Evolutionary conservation across 2,888 invertebrate genomes (phyloP).

Genomic region (Hirtodrosophila histrioides): DNA sequence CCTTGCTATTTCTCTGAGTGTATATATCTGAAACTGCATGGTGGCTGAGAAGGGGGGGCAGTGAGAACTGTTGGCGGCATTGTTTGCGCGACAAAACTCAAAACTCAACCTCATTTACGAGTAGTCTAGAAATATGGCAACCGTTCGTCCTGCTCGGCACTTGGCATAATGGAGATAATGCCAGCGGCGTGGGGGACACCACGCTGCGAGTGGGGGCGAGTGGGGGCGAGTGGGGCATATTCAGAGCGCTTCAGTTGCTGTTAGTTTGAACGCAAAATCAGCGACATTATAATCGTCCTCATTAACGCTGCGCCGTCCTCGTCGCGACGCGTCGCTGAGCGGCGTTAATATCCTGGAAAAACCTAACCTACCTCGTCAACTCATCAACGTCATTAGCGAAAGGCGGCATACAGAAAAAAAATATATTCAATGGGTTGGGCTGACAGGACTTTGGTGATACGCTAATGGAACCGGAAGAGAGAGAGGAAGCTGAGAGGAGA

Average conservation of each 20-base stretch:
- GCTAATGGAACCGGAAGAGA: conserved; percentile 21
- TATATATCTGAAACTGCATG: no score
- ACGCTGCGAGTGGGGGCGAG: no score
- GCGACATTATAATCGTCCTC: conserved; percentile 80
- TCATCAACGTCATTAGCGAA: conserved; percentile 79
- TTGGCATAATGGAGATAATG: conserved; percentile 70
- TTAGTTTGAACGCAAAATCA: conserved; percentile 80
- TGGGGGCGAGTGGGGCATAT: conserved; percentile 7
- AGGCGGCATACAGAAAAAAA: conserved; percentile 37
- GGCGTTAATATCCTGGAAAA: conserved; percentile 81
- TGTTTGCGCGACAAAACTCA: conserved; percentile 74
- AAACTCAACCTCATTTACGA: conserved; percentile 73
- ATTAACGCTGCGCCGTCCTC: conserved; percentile 61
- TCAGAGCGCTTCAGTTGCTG: conserved; percentile 65
- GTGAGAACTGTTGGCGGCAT: conserved; percentile 59
- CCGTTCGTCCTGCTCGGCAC: conserved; percentile 60
- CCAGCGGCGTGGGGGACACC: conserved; percentile 6
- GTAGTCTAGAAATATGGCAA: conserved; percentile 72
- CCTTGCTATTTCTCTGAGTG: no score
- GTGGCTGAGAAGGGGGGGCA: neutral
- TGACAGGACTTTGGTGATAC: conserved; percentile 30
- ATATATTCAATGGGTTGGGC: conserved; percentile 14
- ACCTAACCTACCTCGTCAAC: conserved; percentile 79
- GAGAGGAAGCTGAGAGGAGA: neutral
- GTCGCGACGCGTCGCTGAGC: conserved; percentile 35